Base-by-base conservation (phyloP, 2,113 vertebrate species). In the Psettodes erumei region DNA sequence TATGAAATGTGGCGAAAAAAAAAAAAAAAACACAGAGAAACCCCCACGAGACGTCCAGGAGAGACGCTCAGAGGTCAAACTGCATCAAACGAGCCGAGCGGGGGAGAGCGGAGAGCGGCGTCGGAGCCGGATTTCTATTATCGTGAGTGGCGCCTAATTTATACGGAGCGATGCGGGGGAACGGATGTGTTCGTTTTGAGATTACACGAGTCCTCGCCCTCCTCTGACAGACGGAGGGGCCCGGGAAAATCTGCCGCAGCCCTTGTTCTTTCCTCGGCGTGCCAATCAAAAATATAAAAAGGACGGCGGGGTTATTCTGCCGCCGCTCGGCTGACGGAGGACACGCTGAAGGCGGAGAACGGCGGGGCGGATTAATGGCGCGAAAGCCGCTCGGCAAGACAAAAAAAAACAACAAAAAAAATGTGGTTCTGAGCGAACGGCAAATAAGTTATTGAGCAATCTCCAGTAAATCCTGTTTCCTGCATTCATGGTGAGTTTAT, bases 221-320 rank as follows among this genome's bases (percentile, higher is more conserved):
- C 8, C 21, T 59, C 58, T 40, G 65, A 75, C 71, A 83, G 71
- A 87, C 60, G 76, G 86, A 81, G 77, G n/a, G n/a, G 61, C 40
- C 30, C 4, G 6, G 50, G 40, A 28, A 67, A 43, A 51, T 53
- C 55, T 25, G 43, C 53, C 28, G 72, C 32, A 45, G 83, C 21
- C 16, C 62, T 77, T 73, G 67, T 81, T 72, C 40, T 82, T 70
- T 33, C 43, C 81, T 76, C 70, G 21, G 18, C 8, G 8, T 15
- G 82, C 56, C 86, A 86, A 81, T 87, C 86, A 81, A 19, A 68
- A 23, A 77, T 51, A 83, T 81, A 59, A 81, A 37, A 82, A 62
- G 56, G n/a, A 54, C 56, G 38, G 5, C 8, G 4, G 73, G 38
- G 69, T 56, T 71, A 65, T 55, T 69, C 38, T 67, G 81, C 43